These are phyloP conservation scores for Paedocypris micromegethes DNA, from an alignment of 2,797 vertebrate genomes.

Conservation along the genomic window DNA sequence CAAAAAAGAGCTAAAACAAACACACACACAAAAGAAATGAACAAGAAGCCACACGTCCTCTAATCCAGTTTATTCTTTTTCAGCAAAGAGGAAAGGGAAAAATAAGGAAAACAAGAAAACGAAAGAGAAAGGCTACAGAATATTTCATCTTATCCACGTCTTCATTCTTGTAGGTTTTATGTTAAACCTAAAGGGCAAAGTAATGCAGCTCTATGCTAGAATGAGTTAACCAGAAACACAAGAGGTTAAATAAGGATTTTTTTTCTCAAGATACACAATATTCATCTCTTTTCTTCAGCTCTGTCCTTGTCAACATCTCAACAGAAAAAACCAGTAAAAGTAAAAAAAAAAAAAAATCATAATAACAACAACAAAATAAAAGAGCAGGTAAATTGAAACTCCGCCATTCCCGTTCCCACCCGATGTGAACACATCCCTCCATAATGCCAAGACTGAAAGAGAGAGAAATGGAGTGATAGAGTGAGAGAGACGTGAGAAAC, in stretches of 20 bases:
- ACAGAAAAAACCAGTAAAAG: constrained; percentile 51
- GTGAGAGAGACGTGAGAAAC: neutral
- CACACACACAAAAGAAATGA: constrained; percentile 17
- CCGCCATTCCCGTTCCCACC: constrained; percentile 28
- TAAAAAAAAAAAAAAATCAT: constrained; percentile 37
- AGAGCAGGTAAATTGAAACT: constrained; percentile 52
- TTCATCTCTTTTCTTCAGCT: constrained; percentile 51
- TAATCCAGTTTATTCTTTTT: constrained; percentile 77
- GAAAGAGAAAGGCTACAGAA: constrained; percentile 61
- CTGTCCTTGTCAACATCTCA: constrained; percentile 51
- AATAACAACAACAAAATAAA: constrained; percentile 51
- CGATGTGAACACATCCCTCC: constrained; percentile 16
- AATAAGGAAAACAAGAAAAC: constrained; percentile 58
- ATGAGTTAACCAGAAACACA: constrained; percentile 64
- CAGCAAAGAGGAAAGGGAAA: constrained; percentile 60
- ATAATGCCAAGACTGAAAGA: constrained; percentile 7
- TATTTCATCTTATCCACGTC: constrained; percentile 58
- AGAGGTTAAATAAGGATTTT: constrained; percentile 69
- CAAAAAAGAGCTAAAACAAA: too few relatives aligned
- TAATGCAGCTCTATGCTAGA: constrained; percentile 59
- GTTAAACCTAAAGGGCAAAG: constrained; percentile 59
- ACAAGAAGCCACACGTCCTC: constrained; percentile 54
- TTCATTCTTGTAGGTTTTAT: constrained; percentile 54
- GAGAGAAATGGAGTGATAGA: too few relatives aligned
- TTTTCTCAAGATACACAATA: constrained; percentile 63